Conservation (phyloP, 64 coral and sea anemone species). For the Dendronephthya gigantea region DNA sequence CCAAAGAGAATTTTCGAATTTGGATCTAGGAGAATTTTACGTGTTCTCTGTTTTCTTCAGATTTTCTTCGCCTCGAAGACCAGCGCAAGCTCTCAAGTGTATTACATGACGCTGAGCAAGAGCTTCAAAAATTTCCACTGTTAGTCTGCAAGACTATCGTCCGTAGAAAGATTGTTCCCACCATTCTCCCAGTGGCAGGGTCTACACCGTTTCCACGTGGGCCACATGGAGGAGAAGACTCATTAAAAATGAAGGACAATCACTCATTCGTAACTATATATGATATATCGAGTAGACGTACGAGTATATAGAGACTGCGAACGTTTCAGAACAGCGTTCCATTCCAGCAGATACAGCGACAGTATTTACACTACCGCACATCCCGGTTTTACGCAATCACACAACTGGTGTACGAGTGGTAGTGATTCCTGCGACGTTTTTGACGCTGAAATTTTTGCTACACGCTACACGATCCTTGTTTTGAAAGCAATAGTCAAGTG, state of each 20-base stretch:
- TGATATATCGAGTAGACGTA: background rate
- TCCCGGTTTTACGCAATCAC: too few species aligned
- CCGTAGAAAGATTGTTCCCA: background rate
- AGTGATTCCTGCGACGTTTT: too few species aligned
- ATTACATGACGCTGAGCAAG: conserved; percentile 97
- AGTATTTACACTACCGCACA: too few species aligned
- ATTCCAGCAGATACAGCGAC: too few species aligned
- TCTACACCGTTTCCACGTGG: background rate
- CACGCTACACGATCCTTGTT: too few species aligned
- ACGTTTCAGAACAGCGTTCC: too few species aligned
- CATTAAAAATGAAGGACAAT: conserved; percentile 1
- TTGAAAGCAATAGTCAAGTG: too few species aligned
- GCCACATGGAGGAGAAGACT: background rate
- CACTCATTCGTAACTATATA: background rate
- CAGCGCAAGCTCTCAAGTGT: conserved; percentile 82
- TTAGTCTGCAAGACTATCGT: background rate
- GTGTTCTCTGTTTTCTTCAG: conserved; percentile 20
- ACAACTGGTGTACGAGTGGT: too few species aligned
- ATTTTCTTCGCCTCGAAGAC: conserved; percentile 94
- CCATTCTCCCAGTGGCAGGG: background rate
- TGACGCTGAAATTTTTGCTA: too few species aligned
- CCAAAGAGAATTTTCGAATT: too few species aligned
- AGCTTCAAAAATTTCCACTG: conserved; percentile 95
- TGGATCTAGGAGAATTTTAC: background rate
- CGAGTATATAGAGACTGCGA: too few species aligned